Base-by-base conservation (phyloP, 1,140 invertebrate genomes). In the Achroia grisella region DNA sequence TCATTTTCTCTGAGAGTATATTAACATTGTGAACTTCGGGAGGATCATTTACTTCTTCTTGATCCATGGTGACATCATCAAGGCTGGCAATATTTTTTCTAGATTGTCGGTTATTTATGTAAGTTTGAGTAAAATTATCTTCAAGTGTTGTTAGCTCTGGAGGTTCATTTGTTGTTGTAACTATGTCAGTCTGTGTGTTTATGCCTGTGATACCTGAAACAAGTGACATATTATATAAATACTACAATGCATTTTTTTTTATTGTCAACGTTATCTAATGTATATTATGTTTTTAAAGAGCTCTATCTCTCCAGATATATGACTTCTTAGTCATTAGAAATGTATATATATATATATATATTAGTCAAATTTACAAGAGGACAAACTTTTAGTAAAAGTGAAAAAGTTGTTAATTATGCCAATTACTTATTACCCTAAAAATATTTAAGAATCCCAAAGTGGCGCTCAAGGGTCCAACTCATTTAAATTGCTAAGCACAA, bases 121-220 rank as follows among this genome's bases (percentile, higher is more conserved):
- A 10, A 23, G 1, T 10, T 23, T 35, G 13, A 28, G 32, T 33
- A 8, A 30, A 27, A 29, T 39, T 51, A n/a, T 30, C 17, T 47
- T 29, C 17, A 45, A 23, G 8, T 44, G 34, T 39, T 27, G 29
- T 39, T 9, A 11, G 15, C 10, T 43, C 41, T 8, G 10, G 17
- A 6, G 17, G 17, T 3, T 23, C 31, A n/a, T 47, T 51, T 50
- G 59, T 62, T 35, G 64, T 64, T 27, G 52, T 37, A 45, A 67
- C 62, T 14, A 35, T 39, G 33, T 47, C 47, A 43, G 52, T 17
- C 41, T 60, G 51, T 47, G 65, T 47, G 23, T 63, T 60, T 8
- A 68, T 58, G 56, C 56, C 67, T 37, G 66, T 58, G 36, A 66
- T 46, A 59, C 66, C 77, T 81, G 69, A n/a, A 77, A 77, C 56